Base-by-base conservation (phyloP, 2,888 invertebrate genomes). In the Drosophila rellima region DNA sequence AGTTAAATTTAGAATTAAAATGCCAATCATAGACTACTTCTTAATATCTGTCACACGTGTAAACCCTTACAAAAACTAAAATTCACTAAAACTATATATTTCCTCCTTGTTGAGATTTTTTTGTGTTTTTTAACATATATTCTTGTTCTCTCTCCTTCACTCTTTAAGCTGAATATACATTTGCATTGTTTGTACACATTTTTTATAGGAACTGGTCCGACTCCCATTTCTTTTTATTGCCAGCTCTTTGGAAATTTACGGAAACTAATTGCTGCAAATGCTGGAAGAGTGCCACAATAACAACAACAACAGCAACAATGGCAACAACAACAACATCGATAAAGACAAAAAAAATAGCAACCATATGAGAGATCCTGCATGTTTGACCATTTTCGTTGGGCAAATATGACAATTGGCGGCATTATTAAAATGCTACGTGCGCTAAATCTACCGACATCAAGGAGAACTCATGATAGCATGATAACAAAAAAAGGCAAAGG, bases 371-470 rank as follows among this genome's bases (percentile, higher is more conserved):
- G 50, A 54, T 51, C 47, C 51, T 35, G 55, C 62, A 69, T 66
- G 65, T 62, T 39, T 68, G 72, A 60, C 82, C 87, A 68, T 73
- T 88, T 83, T 64, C 18, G 85, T 57, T 78, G 70, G 69, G 59
- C 76, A 89, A 83, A 80, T 89, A 89, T 86, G 86, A 86, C 87
- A 86, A 86, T 86, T 89, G 89, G 86, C 71, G 74, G 71, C 74
- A 78, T 78, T 88, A 81, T 80, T 86, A 80, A 86, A 82, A 74
- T 66, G 78, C 81, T 86, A 79, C 81, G 83, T 79, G 79, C 72
- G 84, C 87, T 88, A 77, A 89, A 89, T 88, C 90, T 86, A 60
- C 88, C 81, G 88, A 80, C 88, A 80, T 83, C 84, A 86, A 42
- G 54, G 20, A 33, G 42, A 55, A 15, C 42, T 55, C 54, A 31